Percentiles rank a stretch among this genome's conserved stretches.
Conservation (phyloP, 1,140 invertebrate genomes). For the Zaprionus tsacasi region DNA sequence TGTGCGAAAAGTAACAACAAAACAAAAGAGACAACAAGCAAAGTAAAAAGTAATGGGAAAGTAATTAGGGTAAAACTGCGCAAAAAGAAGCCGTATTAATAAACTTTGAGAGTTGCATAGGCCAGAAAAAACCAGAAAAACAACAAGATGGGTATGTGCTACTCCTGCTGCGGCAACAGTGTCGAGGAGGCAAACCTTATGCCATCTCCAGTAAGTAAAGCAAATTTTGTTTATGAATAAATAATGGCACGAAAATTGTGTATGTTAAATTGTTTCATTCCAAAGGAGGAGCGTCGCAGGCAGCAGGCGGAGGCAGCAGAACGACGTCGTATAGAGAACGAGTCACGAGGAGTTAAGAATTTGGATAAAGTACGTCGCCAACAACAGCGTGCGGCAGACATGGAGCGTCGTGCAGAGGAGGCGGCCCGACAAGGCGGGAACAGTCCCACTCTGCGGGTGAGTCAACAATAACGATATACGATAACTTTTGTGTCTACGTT, state of each 20-base stretch:
- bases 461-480: conserved; percentile 21
- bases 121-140: background rate
- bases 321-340: conserved; percentile 70
- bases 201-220: conserved; percentile 65
- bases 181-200: conserved; percentile 75
- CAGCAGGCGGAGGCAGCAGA: conserved; percentile 81
- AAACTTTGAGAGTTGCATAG: conserved; percentile 1
- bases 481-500: background rate
- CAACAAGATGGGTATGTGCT: conserved; percentile 60
- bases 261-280: conserved; percentile 3
- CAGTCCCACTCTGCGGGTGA: conserved; percentile 61
- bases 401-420: conserved; percentile 66
- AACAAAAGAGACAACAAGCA: conserved; percentile 54
- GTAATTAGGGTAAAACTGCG: conserved; percentile 47
- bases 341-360: conserved; percentile 75
- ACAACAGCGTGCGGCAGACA: conserved; percentile 60
- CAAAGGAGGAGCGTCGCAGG: conserved; percentile 71
- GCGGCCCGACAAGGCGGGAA: conserved; percentile 69
- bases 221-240: background rate
- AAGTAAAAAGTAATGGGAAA: conserved; percentile 34
- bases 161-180: conserved; percentile 64
- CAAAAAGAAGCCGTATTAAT: conserved; percentile 52
- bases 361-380: conserved; percentile 70
- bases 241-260: background rate
- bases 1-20: conserved; percentile 54